Conservation (phyloP, 1,140 invertebrate species). For the Diachasmimorpha longicaudata region DNA sequence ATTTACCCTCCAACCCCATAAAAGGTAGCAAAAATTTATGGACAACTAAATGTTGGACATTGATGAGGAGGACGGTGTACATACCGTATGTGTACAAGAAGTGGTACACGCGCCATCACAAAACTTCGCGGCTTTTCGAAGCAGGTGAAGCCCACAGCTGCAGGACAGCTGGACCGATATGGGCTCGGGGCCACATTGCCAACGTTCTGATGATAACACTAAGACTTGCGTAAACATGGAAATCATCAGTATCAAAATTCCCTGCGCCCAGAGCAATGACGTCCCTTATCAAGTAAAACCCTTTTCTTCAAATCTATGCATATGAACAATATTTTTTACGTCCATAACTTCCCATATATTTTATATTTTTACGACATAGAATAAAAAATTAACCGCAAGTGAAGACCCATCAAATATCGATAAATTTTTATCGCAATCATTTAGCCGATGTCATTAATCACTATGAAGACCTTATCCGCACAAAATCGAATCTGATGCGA, state of each 20-base stretch:
- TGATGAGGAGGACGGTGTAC: background rate
- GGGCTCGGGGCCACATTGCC: conserved; percentile 27
- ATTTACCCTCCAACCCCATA: background rate
- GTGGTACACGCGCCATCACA: background rate
- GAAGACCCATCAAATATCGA: too few relatives aligned
- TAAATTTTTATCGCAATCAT: too few relatives aligned
- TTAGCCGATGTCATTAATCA: too few relatives aligned
- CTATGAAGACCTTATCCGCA: too few relatives aligned
- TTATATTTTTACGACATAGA: too few relatives aligned
- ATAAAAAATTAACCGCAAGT: too few relatives aligned
- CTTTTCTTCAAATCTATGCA: background rate
- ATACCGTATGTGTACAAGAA: background rate
- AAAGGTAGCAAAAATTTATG: background rate
- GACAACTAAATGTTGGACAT: background rate
- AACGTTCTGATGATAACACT: conserved; percentile 24
- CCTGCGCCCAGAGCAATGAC: background rate
- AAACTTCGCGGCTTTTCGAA: conserved; percentile 12
- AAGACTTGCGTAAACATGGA: background rate
- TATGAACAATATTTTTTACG: background rate
- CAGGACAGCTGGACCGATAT: conserved; percentile 49
- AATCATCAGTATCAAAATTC: background rate
- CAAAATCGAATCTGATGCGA: too few relatives aligned
- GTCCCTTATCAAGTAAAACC: background rate
- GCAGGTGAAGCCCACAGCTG: conserved; percentile 46
- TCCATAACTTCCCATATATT: too few relatives aligned